Conservation (phyloP, 1,140 invertebrate genomes). For the Brachionus sp. region DNA sequence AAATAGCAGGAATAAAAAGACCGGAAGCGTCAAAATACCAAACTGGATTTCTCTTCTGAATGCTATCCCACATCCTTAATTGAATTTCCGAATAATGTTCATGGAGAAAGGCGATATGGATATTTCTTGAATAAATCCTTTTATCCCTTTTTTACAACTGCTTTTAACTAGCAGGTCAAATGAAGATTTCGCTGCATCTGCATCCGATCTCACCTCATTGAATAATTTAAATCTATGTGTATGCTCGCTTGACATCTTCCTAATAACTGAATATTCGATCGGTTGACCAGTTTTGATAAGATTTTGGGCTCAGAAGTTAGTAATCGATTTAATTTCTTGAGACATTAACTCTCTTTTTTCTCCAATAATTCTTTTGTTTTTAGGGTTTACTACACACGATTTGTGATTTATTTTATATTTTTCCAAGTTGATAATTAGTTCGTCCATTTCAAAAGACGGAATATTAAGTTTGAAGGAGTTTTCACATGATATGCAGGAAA, state of each 20-base stretch:
- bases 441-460: background rate
- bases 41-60: constrained; percentile 13
- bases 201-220: background rate
- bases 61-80: background rate
- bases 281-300: background rate
- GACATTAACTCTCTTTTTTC: constrained; percentile 9
- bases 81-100: background rate
- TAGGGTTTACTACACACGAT: background rate
- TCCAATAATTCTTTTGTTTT: constrained; percentile 12
- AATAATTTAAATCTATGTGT: background rate
- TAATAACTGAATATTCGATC: background rate
- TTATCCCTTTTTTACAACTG: background rate
- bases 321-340: background rate
- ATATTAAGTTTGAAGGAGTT: constrained; percentile 1
- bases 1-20: background rate
- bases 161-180: background rate
- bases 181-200: background rate
- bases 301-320: background rate
- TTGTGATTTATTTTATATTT: constrained; percentile 23
- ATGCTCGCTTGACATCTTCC: background rate
- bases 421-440: background rate
- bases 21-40: constrained; percentile 22
- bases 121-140: constrained; percentile 8
- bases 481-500: background rate
- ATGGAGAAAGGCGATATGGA: background rate